A percentile compares a stretch with the other conserved stretches of the same genome.
phyloP scores from a whole-genome alignment of 2,888 invertebrate species.

The Andrena flavipes region DNA sequence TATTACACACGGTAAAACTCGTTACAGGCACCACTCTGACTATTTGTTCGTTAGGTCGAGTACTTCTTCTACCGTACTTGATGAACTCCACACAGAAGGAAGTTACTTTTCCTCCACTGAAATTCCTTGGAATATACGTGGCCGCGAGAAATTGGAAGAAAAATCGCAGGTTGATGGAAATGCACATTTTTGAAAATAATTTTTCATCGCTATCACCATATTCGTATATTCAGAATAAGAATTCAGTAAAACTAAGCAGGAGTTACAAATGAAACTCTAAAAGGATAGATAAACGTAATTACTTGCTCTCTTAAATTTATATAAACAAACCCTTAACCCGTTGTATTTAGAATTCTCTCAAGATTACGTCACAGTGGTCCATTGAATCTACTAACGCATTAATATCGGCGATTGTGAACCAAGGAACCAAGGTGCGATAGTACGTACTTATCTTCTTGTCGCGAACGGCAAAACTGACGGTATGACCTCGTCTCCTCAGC shows the following conservation, averaged over 20 bases:
- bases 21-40: constrained; percentile 31
- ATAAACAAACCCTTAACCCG: neutral
- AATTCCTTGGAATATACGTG: constrained; percentile 1
- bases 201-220: too few species aligned
- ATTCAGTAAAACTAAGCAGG: too few species aligned
- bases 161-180: neutral
- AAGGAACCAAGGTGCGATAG: constrained; percentile 41
- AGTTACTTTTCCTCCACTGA: neutral
- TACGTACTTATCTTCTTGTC: constrained; percentile 33
- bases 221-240: too few species aligned
- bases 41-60: constrained; percentile 30
- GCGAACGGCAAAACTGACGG: constrained; percentile 43
- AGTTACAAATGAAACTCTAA: neutral
- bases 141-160: neutral
- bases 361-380: neutral
- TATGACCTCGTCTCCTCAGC: constrained; percentile 73
- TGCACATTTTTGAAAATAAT: neutral
- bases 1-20: constrained; percentile 13
- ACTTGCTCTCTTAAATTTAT: neutral
- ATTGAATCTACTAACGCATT: constrained; percentile 22
- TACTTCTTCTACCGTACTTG: constrained; percentile 28
- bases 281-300: neutral
- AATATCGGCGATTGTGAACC: constrained; percentile 22
- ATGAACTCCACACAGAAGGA: constrained; percentile 9
- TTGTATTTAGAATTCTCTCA: neutral